These are phyloP conservation scores for Parambassis ranga DNA, from an alignment of 2,797 vertebrate species.

Conservation along the genomic window DNA sequence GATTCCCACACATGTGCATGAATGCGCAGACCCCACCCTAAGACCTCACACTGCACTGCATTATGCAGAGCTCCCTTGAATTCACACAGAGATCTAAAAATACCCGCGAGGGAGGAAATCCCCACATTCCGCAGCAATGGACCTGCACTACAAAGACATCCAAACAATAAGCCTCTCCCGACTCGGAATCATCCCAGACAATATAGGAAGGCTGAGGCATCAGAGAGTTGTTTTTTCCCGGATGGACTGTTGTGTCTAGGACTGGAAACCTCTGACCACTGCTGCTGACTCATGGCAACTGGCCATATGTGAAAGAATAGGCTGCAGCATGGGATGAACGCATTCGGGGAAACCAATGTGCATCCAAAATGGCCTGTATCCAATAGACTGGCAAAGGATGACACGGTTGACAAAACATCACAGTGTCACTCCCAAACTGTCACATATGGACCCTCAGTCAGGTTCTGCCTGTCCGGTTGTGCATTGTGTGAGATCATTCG, in stretches of 20 bases:
- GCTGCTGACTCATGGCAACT: slow-evolving; percentile 69
- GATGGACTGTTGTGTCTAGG: slow-evolving; percentile 83
- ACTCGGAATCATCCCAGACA: slow-evolving; percentile 83
- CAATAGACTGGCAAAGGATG: neutral
- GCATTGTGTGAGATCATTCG: too few species aligned
- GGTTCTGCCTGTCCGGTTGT: too few species aligned
- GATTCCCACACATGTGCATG: slow-evolving; percentile 64
- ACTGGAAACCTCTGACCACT: slow-evolving; percentile 71
- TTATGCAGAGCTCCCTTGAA: slow-evolving; percentile 67
- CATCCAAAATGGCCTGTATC: slow-evolving; percentile 7
- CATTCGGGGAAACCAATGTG: slow-evolving; percentile 35
- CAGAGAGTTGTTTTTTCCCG: slow-evolving; percentile 77
- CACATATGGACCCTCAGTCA: too few species aligned
- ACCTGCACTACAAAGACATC: slow-evolving; percentile 79
- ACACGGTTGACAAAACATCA: too few species aligned
- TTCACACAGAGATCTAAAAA: slow-evolving; percentile 80
- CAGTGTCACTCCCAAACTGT: too few species aligned
- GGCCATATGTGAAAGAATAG: slow-evolving; percentile 74
- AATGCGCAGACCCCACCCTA: slow-evolving; percentile 51
- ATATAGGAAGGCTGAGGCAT: slow-evolving; percentile 78
- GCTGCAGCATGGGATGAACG: slow-evolving; percentile 64
- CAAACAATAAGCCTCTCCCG: slow-evolving; percentile 78
- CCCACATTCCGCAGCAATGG: slow-evolving; percentile 74
- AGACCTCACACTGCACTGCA: slow-evolving; percentile 59
- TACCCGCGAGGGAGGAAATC: slow-evolving; percentile 75